Evolutionary conservation across 2,888 invertebrate species (phyloP).

Genomic region (Sminthurinus aureus): DNA sequence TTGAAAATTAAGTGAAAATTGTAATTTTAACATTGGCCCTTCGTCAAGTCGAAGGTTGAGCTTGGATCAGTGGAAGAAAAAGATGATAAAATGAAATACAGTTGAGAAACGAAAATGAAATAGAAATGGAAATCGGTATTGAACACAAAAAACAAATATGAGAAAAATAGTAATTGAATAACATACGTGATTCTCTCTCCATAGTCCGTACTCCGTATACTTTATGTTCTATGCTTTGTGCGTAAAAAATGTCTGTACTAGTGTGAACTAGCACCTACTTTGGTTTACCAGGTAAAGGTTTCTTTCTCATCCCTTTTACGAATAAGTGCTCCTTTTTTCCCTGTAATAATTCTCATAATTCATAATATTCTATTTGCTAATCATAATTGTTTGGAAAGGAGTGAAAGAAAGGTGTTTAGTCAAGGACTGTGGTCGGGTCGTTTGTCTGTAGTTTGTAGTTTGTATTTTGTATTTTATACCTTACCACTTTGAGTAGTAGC

Average conservation of each 20-base stretch:
- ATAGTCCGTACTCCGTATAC: too few relatives aligned
- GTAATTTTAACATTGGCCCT: neutral
- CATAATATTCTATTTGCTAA: neutral
- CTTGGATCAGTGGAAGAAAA: neutral
- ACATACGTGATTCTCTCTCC: too few relatives aligned
- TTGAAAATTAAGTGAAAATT: neutral
- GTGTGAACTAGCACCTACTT: too few relatives aligned
- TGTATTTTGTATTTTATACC: too few relatives aligned
- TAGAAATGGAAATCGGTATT: neutral
- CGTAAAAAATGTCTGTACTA: too few relatives aligned
- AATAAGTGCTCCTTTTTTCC: neutral
- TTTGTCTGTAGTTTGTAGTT: neutral
- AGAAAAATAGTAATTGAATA: too few relatives aligned
- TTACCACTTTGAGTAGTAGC: neutral
- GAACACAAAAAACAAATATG: too few relatives aligned
- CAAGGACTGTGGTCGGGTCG: constrained; percentile 18
- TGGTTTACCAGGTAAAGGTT: too few relatives aligned
- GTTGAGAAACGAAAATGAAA: neutral
- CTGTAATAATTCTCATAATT: neutral
- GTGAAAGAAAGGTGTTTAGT: constrained; percentile 23
- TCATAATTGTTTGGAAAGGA: constrained; percentile 16
- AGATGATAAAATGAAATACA: neutral
- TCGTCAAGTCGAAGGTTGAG: neutral
- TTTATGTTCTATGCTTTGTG: too few relatives aligned
- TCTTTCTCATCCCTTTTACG: neutral